Conservation (phyloP, 1,140 invertebrate genomes). For the Solen grandis region DNA sequence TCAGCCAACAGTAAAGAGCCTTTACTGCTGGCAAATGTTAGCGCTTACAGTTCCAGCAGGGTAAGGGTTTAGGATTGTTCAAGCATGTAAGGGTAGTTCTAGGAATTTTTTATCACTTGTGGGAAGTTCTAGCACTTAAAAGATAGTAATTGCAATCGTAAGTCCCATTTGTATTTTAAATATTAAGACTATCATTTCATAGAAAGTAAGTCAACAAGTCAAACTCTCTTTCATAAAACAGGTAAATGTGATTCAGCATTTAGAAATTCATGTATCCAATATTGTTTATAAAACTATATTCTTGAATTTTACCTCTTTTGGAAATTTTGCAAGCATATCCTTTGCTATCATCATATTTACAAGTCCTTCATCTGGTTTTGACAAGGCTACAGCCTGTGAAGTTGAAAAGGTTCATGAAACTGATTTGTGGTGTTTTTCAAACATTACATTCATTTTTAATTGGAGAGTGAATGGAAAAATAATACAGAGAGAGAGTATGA, state of each 20-base stretch:
- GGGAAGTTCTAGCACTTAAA: no score
- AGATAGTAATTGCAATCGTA: no score
- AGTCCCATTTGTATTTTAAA: no score
- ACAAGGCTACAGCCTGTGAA: slow-evolving; percentile 56
- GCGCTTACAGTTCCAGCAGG: no score
- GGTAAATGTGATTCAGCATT: not conserved
- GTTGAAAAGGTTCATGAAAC: no score
- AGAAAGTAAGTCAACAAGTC: not conserved
- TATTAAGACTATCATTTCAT: not conserved
- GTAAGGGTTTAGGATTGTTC: no score
- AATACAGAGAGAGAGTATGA: not conserved
- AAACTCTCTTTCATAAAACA: not conserved
- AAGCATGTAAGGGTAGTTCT: no score
- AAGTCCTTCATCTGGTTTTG: slow-evolving; percentile 53
- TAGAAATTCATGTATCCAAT: not conserved
- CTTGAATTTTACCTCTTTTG: slow-evolving; percentile 68
- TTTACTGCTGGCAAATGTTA: no score
- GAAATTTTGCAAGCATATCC: slow-evolving; percentile 65
- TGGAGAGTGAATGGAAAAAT: not conserved
- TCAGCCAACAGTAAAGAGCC: no score
- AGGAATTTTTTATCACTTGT: no score
- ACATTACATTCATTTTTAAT: not conserved
- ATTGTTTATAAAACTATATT: not conserved
- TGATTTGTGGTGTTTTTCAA: no score
- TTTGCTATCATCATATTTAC: slow-evolving; percentile 60